phyloP scores from a whole-genome alignment of 2,888 invertebrate genomes.

The Ephialtes manifestator region DNA sequence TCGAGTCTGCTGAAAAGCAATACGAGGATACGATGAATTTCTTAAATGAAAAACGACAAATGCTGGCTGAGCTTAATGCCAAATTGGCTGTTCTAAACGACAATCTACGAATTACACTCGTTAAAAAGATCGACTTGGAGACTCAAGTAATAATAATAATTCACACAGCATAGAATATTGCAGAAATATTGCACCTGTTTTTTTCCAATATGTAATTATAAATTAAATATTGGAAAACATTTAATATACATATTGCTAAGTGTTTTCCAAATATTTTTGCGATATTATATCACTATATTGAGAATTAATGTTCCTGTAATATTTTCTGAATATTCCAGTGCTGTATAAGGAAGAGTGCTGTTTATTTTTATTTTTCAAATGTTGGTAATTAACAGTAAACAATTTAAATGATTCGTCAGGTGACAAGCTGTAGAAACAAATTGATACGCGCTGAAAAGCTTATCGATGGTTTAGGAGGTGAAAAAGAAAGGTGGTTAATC shows the following conservation, averaged over 20 bases:
- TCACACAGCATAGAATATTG: too few species aligned
- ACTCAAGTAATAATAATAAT: constrained; percentile 89
- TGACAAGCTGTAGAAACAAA: constrained; percentile 91
- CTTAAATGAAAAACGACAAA: constrained; percentile 93
- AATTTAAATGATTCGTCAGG: constrained; percentile 58
- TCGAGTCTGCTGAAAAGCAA: constrained; percentile 93
- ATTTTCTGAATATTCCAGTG: too few species aligned
- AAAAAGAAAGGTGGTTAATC: constrained; percentile 94
- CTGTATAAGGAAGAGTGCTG: too few species aligned
- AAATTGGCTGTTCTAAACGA: constrained; percentile 91
- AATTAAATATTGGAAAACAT: background rate
- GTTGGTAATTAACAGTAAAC: background rate
- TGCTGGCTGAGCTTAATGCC: constrained; percentile 92
- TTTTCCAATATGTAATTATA: too few species aligned
- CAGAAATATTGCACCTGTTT: too few species aligned
- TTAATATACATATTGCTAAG: background rate
- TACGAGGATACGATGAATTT: constrained; percentile 94
- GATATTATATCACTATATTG: too few species aligned
- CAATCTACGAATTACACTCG: constrained; percentile 89
- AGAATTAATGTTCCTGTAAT: too few species aligned
- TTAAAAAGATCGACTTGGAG: constrained; percentile 90
- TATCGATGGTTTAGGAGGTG: constrained; percentile 94
- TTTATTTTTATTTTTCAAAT: background rate
- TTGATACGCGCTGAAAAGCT: constrained; percentile 94
- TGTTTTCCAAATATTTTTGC: too few species aligned